A percentile compares a stretch with the other conserved stretches of the same genome.
These are phyloP conservation scores for Forficula auricularia DNA, from an alignment of 1,140 invertebrate species.

Conservation along the genomic window DNA sequence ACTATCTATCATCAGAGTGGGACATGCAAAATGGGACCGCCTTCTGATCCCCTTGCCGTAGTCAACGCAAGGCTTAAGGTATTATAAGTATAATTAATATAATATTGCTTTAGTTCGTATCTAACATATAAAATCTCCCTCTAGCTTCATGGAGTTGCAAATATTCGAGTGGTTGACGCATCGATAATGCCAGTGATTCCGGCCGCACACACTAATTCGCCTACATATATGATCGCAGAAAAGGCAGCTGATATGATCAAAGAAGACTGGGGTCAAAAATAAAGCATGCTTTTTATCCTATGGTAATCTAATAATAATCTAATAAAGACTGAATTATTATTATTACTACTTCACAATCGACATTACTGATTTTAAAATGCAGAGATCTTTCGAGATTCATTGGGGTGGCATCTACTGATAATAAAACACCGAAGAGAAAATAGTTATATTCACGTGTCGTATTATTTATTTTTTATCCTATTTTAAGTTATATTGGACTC, in stretches of 20 bases:
- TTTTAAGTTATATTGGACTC: too few relatives aligned
- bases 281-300: neutral
- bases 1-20: constrained; percentile 63
- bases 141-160: constrained; percentile 46
- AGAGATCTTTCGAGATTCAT: too few relatives aligned
- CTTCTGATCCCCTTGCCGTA: constrained; percentile 44
- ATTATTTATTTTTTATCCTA: too few relatives aligned
- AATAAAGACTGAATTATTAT: too few relatives aligned
- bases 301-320: neutral
- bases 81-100: too few relatives aligned
- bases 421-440: too few relatives aligned
- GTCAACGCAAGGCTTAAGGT: constrained; percentile 45
- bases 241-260: constrained; percentile 48
- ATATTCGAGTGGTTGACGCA: constrained; percentile 52
- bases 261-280: constrained; percentile 26
- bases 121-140: too few relatives aligned
- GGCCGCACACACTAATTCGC: constrained; percentile 44
- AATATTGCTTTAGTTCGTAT: too few relatives aligned
- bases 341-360: too few relatives aligned
- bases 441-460: too few relatives aligned
- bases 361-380: too few relatives aligned
- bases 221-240: constrained; percentile 53
- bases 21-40: constrained; percentile 70
- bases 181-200: constrained; percentile 44
- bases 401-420: too few relatives aligned